phyloP scores from a whole-genome alignment of 2,888 invertebrate species.

The Drosophila trichaetosa region DNA sequence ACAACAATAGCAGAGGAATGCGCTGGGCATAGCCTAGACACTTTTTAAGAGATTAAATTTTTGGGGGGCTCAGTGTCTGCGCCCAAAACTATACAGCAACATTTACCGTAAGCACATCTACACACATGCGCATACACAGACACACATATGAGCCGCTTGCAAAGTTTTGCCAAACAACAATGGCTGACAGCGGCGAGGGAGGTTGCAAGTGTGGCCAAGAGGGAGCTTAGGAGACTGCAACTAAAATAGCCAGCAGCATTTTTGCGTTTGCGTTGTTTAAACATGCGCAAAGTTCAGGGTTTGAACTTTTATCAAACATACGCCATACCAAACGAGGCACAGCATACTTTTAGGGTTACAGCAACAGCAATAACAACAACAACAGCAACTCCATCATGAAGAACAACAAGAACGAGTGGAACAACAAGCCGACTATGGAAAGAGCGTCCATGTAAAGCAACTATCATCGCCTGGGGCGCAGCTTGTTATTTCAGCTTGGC shows the following conservation, averaged over 20 bases:
- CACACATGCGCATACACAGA: constrained; percentile 31
- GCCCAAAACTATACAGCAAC: constrained; percentile 63
- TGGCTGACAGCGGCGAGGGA: constrained; percentile 20
- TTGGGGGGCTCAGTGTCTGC: constrained; percentile 48
- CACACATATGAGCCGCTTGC: constrained; percentile 54
- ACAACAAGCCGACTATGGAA: constrained; percentile 46
- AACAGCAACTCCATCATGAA: constrained; percentile 30
- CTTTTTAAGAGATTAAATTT: constrained; percentile 82
- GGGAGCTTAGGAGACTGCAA: constrained; percentile 57
- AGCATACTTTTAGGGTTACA: constrained; percentile 70
- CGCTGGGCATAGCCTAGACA: constrained; percentile 71
- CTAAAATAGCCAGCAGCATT: constrained; percentile 82
- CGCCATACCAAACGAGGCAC: constrained; percentile 65
- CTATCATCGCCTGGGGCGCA: constrained; percentile 75
- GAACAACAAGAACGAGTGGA: constrained; percentile 52
- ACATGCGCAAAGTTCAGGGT: constrained; percentile 82
- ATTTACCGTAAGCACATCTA: constrained; percentile 67
- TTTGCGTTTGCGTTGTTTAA: constrained; percentile 82
- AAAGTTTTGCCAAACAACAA: constrained; percentile 74
- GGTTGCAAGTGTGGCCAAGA: background rate
- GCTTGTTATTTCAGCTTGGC: constrained; percentile 63
- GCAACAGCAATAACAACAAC: constrained; percentile 18
- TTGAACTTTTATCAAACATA: constrained; percentile 82
- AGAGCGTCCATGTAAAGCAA: constrained; percentile 65
- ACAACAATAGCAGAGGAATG: constrained; percentile 55